These are phyloP conservation scores for Styela clava DNA, from an alignment of 23 tunicate species.

Conservation along the genomic window DNA sequence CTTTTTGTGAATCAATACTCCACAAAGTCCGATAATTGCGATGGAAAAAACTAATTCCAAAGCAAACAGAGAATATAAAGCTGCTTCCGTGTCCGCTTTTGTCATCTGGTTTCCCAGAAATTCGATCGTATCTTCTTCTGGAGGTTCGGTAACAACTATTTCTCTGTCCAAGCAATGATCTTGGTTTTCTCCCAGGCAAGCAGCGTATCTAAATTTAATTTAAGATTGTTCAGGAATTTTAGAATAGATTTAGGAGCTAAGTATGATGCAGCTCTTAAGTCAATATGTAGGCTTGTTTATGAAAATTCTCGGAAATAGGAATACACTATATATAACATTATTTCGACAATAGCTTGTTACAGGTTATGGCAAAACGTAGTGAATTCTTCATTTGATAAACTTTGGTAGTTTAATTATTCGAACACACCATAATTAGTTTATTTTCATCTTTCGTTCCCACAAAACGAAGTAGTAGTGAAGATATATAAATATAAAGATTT, in stretches of 20 bases:
- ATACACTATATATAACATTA: no score
- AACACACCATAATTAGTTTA: no score
- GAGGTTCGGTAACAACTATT: not conserved
- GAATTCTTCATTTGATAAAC: no score
- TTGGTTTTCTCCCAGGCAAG: conserved; percentile 62
- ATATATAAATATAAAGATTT: not conserved
- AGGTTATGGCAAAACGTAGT: no score
- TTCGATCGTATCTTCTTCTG: conserved; percentile 1
- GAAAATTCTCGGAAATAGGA: no score
- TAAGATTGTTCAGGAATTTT: not conserved
- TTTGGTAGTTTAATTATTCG: no score
- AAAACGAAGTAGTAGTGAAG: not conserved
- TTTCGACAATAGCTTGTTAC: no score
- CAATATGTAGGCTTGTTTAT: no score
- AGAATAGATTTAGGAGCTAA: no score
- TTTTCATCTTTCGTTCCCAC: no score
- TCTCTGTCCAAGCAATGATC: conserved; percentile 39
- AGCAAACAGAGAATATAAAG: conserved; percentile 29
- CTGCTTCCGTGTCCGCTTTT: conserved; percentile 19
- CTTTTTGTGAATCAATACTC: not conserved
- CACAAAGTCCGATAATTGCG: not conserved
- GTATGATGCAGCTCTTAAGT: no score
- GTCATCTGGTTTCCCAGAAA: conserved; percentile 24
- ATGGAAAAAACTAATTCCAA: conserved; percentile 31
- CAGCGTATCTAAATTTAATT: conserved; percentile 67